Base-by-base conservation (phyloP, 2,888 invertebrate species). In the Lymantria dispar region DNA sequence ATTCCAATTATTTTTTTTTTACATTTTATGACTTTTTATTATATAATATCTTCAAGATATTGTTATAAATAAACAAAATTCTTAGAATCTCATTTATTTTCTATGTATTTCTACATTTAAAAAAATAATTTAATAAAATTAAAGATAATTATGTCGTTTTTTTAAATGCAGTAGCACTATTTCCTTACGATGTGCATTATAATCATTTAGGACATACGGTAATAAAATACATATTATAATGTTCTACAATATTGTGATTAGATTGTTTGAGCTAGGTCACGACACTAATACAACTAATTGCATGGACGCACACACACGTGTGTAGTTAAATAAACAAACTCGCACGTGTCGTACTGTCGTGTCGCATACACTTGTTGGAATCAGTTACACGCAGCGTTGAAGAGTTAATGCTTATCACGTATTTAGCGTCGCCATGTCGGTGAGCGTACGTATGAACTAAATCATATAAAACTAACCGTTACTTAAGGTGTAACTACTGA, bases 391-490 rank as follows among this genome's bases (percentile, higher is more conserved):
- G 13, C 47, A 14, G 31, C 31, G 12, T n/a, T 15, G 38, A 40
- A 31, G 44, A 45, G 42, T 43, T 61, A 64, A 70, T 71, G 67
- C 72, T 60, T 64, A 53, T 58, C 73, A 72, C 73, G 72, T 71
- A 64, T 60, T 60, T 56, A 52, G 54, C 64, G 62, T 54, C 47
- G 55, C 48, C 31, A 58, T 14, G 38, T n/a, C 30, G 58, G 57
- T 58, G 53, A 56, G 51, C 56, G 50, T 64, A 74, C 71, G 74
- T 70, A 71, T 72, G 72, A 64, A 65, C 74, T 70, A 70, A 70
- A 75, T 68, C 66, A 67, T 62, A 72, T 73, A 78, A 68, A 75
- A 68, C 70, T 62, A 60, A 74, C 78, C 78, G 79, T 80, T 80
- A 81, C 48, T 40, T 52, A 57, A 48, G 61, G 61, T 68, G 64